Base-by-base conservation (phyloP, 2,797 vertebrate genomes). In the Argentina silus region DNA sequence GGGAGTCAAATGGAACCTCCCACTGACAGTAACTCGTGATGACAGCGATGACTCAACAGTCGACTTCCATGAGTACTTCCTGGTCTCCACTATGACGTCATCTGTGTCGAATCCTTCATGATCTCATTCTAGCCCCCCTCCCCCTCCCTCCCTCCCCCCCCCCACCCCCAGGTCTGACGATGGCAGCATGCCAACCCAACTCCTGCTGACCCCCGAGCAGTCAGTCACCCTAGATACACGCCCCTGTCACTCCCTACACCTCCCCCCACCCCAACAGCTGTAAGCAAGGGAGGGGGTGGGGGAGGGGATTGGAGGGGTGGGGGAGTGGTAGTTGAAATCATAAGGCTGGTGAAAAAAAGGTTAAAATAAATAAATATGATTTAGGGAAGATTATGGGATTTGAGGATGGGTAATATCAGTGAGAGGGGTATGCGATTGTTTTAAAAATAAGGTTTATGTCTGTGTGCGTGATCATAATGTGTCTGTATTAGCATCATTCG, bases 171-270 rank as follows among this genome's bases (percentile, higher is more conserved):
- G 92, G 93, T 94, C 90, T 73, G 93, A 93, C 92, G 92, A 94
- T 94, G 94, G 94, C 94, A 94, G 93, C 93, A 94, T 92, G 93
- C 94, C 94, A 94, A 94, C 94, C 93, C 93, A 93, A 89, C 94
- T 95, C 93, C 93, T 94, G 94, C 93, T 92, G 85, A 87, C 93
- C 91, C 59, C 92, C 90, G 87, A 88, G 81, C 82, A 85, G 86
- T 90, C 88, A 91, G 89, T 90, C 88, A 83, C 80, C 75, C 86
- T 84, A 85, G 87, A 91, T 86, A 92, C 91, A 92, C 78, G 88
- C 90, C 90, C 81, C 88, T 88, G 87, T 87, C 90, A 9, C 88
- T 84, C 88, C 90, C 81, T 77, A 84, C 78, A 80, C 84, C 81
- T n/a, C 69, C 45, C 74, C 82, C 84, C 76, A 70, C 78, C 86